These are phyloP conservation scores for Cynoglossus semilaevis DNA, from an alignment of 2,113 vertebrate species.

Conservation along the genomic window DNA sequence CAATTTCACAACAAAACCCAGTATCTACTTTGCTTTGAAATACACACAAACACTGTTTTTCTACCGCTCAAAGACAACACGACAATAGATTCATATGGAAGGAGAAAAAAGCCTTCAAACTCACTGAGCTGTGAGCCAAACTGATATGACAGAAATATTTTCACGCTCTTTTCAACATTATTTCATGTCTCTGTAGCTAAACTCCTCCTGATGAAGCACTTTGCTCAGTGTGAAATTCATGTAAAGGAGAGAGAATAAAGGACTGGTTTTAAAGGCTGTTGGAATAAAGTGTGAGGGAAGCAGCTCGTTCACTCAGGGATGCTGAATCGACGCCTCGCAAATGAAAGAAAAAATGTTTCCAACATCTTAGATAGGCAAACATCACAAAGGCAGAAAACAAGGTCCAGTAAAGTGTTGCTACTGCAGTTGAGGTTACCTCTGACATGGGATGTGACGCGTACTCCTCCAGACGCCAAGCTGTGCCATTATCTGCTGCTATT, in stretches of 20 bases:
- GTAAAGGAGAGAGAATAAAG: not conserved
- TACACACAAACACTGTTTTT: slow-evolving; percentile 8
- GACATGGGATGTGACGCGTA: slow-evolving; percentile 54
- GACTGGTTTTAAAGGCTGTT: not conserved
- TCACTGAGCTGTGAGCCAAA: not conserved
- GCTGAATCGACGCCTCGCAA: too few relatives aligned
- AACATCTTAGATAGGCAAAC: too few relatives aligned
- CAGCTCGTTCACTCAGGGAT: not conserved
- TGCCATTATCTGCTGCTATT: slow-evolving; percentile 76
- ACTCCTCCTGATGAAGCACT: not conserved
- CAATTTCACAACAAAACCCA: not conserved
- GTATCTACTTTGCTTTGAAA: slow-evolving; percentile 15
- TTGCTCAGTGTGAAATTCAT: not conserved
- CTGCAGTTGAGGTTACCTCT: slow-evolving; percentile 72
- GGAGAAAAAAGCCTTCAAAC: not conserved
- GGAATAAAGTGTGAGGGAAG: not conserved
- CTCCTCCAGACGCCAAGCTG: slow-evolving; percentile 69
- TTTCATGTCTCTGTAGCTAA: not conserved
- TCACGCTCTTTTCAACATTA: slow-evolving; percentile 7
- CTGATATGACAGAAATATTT: not conserved
- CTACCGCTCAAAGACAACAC: not conserved
- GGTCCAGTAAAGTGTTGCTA: slow-evolving; percentile 12
- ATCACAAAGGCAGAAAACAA: too few relatives aligned
- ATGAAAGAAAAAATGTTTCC: too few relatives aligned
- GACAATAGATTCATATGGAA: not conserved